These are phyloP conservation scores for Anolis sagrei DNA, from an alignment of 2,113 vertebrate species.

Conservation along the genomic window DNA sequence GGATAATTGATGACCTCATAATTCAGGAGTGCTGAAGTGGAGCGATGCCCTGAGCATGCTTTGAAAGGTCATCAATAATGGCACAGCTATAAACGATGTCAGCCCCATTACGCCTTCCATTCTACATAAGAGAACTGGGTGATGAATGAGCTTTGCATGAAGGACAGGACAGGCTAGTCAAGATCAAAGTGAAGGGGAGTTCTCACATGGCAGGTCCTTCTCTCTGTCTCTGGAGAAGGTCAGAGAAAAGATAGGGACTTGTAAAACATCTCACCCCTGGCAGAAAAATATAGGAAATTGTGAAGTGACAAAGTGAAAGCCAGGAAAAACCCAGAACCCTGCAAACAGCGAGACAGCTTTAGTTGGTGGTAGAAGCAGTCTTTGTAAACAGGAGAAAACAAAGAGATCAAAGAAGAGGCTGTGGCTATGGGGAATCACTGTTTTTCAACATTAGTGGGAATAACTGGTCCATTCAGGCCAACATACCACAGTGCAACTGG, in stretches of 20 bases:
- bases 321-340: not conserved
- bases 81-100: slow-evolving; percentile 21
- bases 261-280: slow-evolving; percentile 4
- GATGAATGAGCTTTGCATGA: slow-evolving; percentile 23
- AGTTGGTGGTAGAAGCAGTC: not conserved
- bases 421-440: not conserved
- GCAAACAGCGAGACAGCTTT: not conserved
- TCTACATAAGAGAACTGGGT: not conserved
- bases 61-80: slow-evolving; percentile 28
- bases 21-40: slow-evolving; percentile 22
- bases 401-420: not conserved
- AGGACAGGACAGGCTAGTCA: slow-evolving; percentile 5
- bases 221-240: not conserved
- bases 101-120: slow-evolving; percentile 23
- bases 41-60: slow-evolving; percentile 5
- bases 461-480: not conserved
- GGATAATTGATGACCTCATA: slow-evolving; percentile 39
- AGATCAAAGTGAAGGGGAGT: slow-evolving; percentile 15
- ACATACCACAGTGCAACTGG: not conserved
- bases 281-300: not conserved
- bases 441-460: not conserved
- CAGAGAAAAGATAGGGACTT: slow-evolving; percentile 9
- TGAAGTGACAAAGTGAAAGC: not conserved
- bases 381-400: not conserved
- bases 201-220: not conserved